Evolutionary conservation across 2,113 vertebrate species (phyloP), one percentile per base, ranked within the genome.

Genomic region (Hylia prasina): DNA sequence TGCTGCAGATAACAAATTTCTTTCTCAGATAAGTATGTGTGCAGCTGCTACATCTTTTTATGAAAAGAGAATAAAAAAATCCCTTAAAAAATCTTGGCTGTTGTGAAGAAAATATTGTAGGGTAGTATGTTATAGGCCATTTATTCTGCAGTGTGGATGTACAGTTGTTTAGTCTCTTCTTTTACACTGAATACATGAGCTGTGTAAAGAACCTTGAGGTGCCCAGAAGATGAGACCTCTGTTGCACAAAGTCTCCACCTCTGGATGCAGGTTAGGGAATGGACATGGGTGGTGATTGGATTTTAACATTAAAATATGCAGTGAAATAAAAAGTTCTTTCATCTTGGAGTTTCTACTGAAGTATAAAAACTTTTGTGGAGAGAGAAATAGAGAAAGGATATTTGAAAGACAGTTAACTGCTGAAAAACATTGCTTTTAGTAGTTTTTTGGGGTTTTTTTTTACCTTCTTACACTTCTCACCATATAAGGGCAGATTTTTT

Each of bases 121-220:
- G 2, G 1, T 19, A 11, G 4, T 54, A 9, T 51, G 5, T 58
- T 66, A 19, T 1, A 33, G 33, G 11, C 7, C 21, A 19, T n/a
- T 73, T 68, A n/a, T 82, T 87, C 48, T 85, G 37, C 31, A 50
- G 8, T 33, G 33, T 65, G 45, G 8, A 16, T 66, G 20, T 50
- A 21, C 9, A 24, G 65, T 23, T 71, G 39, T 61, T 60, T 3
- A 40, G 7, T 22, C 30, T 66, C 45, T 15, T n/a, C 6, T 70
- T 44, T 53, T 31, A 11, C 8, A 10, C 0, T 51, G 69, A 64
- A 5, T 82, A 12, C 4, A 7, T 33, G 12, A 70, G 64, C 10
- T 57, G 3, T 48, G 28, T 33, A 35, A 48, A 47, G 44, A 66
- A 40, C 33, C 12, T 48, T 51, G 39, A 31, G 1, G 1, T 39